Percentiles rank a stretch among this genome's conserved stretches.
Evolutionary conservation across 2,113 vertebrate species (phyloP).

Genomic region (Elephas maximus): DNA sequence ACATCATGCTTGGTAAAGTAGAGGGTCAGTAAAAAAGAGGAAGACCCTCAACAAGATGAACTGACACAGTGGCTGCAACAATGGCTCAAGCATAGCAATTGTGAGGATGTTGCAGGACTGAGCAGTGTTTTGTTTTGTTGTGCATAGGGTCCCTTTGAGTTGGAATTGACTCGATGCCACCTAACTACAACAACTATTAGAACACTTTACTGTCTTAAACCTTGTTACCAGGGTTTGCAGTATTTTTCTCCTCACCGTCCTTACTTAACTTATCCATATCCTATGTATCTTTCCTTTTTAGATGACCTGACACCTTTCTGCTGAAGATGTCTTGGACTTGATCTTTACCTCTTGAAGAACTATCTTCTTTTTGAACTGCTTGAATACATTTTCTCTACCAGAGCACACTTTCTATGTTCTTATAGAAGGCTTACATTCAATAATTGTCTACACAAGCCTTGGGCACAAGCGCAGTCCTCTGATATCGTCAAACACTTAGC

Average conservation of each 20-base stretch:
- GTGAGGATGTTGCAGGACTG: no score
- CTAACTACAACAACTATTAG: no score
- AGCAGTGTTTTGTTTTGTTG: no score
- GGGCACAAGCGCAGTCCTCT: not conserved
- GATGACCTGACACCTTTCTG: not conserved
- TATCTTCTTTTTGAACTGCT: not conserved
- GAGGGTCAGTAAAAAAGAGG: no score
- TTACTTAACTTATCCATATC: not conserved
- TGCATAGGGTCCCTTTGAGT: no score
- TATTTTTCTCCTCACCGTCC: not conserved
- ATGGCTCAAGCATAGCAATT: no score
- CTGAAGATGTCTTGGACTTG: not conserved
- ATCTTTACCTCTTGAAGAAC: not conserved
- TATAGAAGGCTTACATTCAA: not conserved
- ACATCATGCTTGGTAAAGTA: no score
- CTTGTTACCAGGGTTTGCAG: not conserved
- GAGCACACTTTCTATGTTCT: not conserved
- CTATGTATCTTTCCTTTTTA: not conserved
- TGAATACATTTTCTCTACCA: not conserved
- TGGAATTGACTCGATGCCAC: no score
- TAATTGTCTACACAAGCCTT: not conserved
- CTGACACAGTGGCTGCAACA: no score
- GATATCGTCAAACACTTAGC: not conserved
- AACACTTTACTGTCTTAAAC: not conserved
- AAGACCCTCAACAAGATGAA: no score